Evolutionary conservation across 1,140 invertebrate genomes (phyloP).

Genomic region (Linepithema humile): DNA sequence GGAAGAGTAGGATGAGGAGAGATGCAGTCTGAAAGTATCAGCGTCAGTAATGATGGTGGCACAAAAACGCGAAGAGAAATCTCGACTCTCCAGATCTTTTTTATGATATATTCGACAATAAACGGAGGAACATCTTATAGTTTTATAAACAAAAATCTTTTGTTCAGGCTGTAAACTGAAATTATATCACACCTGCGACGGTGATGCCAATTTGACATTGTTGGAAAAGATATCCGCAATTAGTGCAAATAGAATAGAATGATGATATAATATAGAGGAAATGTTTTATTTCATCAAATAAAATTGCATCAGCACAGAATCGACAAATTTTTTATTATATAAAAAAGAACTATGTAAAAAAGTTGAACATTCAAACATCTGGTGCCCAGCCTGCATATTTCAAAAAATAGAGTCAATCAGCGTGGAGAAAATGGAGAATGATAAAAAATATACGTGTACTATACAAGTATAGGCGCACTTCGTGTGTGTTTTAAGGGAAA

Average conservation of each 20-base stretch:
- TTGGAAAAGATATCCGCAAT: not conserved
- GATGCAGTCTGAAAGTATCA: conserved; percentile 17
- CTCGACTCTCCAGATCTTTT: not conserved
- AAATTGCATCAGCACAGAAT: too few relatives aligned
- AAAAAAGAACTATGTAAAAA: too few relatives aligned
- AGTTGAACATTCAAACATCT: too few relatives aligned
- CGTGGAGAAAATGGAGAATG: too few relatives aligned
- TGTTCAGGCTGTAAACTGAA: not conserved
- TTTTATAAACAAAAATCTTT: not conserved
- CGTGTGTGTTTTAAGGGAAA: too few relatives aligned
- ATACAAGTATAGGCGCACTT: too few relatives aligned
- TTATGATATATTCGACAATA: not conserved
- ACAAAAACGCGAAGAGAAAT: conserved; percentile 11
- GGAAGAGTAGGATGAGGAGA: not conserved
- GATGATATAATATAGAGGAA: not conserved
- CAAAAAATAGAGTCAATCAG: too few relatives aligned
- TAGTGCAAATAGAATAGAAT: not conserved
- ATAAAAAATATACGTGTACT: too few relatives aligned
- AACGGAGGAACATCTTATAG: not conserved
- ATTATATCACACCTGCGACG: not conserved
- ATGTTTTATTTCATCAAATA: too few relatives aligned
- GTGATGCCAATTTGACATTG: not conserved
- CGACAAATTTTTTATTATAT: too few relatives aligned
- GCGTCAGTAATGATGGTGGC: not conserved
- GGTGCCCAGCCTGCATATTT: too few relatives aligned